These are phyloP conservation scores for Bubo blakistoni DNA, from an alignment of 2,113 vertebrate species.

Conservation along the genomic window DNA sequence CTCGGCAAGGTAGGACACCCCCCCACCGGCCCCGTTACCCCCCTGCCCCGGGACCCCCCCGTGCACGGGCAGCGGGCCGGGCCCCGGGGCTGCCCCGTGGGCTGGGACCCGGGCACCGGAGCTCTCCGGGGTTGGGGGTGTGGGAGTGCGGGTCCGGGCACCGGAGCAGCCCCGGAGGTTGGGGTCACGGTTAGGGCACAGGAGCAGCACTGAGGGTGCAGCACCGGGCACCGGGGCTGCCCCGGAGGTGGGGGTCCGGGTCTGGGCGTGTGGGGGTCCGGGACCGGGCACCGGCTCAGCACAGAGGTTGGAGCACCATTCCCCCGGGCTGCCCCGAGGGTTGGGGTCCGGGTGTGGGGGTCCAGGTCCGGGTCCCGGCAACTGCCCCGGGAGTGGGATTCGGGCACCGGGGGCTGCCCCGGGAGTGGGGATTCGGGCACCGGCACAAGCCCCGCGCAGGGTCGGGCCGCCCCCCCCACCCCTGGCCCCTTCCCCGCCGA, in stretches of 20 bases:
- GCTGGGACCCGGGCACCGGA: background rate
- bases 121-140: no score
- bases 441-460: fast-evolving
- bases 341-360: background rate
- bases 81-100: background rate
- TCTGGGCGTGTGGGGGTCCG: background rate
- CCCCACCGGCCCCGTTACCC: no score
- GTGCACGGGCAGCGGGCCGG: no score
- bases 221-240: background rate
- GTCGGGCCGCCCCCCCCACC: no score
- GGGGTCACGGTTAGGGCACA: fast-evolving
- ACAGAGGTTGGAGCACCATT: background rate
- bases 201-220: no score
- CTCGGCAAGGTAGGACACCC: background rate
- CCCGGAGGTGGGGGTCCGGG: no score
- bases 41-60: no score
- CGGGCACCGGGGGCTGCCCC: no score
- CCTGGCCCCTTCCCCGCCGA: background rate
- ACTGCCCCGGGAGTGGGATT: no score
- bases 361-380: no score
- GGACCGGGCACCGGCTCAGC: background rate
- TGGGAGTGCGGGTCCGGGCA: background rate
- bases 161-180: fast-evolving
- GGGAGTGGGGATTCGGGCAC: background rate
- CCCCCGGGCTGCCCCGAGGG: background rate